Evolutionary conservation across 2,888 invertebrate species (phyloP).

Genomic region (Lasioglossum marginatum): DNA sequence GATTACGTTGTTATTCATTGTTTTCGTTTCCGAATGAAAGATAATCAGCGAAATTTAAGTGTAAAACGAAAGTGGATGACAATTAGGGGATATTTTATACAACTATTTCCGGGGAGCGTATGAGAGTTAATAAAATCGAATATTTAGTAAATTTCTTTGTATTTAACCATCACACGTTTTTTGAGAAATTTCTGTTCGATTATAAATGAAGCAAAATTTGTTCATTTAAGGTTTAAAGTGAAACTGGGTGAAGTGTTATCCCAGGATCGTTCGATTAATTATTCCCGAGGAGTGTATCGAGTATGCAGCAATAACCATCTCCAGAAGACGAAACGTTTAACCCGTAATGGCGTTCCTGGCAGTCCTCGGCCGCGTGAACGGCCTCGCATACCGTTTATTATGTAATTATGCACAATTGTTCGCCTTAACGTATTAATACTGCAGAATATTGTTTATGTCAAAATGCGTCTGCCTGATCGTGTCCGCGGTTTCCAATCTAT

Average conservation of each 20-base stretch:
- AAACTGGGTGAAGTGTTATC: too few relatives aligned
- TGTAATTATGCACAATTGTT: constrained; percentile 71
- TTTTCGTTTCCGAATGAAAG: neutral
- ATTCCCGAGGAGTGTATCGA: neutral
- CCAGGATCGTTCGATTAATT: too few relatives aligned
- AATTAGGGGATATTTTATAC: neutral
- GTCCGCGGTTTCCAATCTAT: constrained; percentile 56
- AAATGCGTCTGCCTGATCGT: constrained; percentile 60
- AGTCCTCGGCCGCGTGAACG: constrained; percentile 44
- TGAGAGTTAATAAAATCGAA: neutral
- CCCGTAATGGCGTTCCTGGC: neutral
- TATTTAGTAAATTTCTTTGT: neutral
- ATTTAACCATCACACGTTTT: neutral
- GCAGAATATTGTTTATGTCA: constrained; percentile 80
- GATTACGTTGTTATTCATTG: neutral
- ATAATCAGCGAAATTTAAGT: neutral
- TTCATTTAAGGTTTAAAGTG: neutral
- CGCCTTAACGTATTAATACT: constrained; percentile 82
- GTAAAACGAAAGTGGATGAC: neutral
- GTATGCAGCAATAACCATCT: neutral
- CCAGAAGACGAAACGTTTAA: neutral
- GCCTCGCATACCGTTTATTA: constrained; percentile 63
- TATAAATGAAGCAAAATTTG: neutral
- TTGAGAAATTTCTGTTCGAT: neutral
- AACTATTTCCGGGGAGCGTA: neutral